Evolutionary conservation across 2,113 vertebrate species (phyloP).

Genomic region (Carassius carassius): DNA sequence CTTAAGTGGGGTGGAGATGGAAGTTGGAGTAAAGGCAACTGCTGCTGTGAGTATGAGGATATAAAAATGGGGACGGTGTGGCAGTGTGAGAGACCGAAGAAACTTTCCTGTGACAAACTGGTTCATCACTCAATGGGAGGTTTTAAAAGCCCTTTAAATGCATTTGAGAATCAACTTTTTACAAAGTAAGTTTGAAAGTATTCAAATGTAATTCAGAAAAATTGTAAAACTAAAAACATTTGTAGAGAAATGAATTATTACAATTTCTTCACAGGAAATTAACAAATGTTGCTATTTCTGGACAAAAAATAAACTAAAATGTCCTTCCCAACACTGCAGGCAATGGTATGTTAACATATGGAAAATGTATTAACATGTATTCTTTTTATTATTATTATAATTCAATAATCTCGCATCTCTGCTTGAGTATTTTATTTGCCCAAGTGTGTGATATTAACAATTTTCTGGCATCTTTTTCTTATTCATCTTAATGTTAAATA

Average conservation of each 20-base stretch:
- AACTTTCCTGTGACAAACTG: slow-evolving; percentile 6
- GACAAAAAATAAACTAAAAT: background rate
- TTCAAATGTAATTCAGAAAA: background rate
- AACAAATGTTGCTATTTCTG: background rate
- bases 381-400: no score
- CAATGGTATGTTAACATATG: background rate
- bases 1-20: slow-evolving; percentile 1
- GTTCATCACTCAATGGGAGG: background rate
- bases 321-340: background rate
- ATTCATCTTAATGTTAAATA: no score
- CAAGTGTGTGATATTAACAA: no score
- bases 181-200: background rate
- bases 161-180: background rate
- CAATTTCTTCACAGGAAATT: background rate
- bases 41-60: slow-evolving; percentile 28
- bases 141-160: background rate
- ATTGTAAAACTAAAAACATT: background rate
- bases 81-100: background rate
- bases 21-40: background rate
- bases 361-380: no score
- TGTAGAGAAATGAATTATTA: background rate
- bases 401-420: no score
- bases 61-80: background rate
- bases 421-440: no score
- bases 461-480: no score